Evolutionary conservation across 1,140 invertebrate species (phyloP).

Genomic region (Lordiphosa stackelbergi): DNA sequence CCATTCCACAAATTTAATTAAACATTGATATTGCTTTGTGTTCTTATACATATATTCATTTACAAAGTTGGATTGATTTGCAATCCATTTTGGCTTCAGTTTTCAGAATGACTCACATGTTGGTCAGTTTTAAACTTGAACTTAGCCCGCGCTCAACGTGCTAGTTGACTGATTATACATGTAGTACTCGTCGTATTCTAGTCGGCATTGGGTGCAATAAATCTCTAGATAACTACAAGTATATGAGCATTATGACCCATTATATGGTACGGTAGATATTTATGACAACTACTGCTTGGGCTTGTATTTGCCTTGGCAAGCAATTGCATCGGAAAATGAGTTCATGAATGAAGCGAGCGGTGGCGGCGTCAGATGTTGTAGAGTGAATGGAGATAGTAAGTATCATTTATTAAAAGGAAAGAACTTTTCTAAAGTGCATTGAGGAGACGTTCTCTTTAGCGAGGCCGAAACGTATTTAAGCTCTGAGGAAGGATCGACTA

Average conservation of each 20-base stretch:
- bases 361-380: too few relatives aligned
- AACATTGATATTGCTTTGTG: conserved; percentile 49
- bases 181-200: too few relatives aligned
- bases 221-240: conserved; percentile 43
- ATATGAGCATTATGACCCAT: conserved; percentile 20
- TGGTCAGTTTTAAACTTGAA: conserved; percentile 18
- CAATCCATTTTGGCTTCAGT: conserved; percentile 1
- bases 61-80: background rate
- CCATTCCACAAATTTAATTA: conserved; percentile 54
- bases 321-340: conserved; percentile 1
- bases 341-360: conserved; percentile 1
- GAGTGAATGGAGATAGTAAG: background rate
- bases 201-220: conserved; percentile 37
- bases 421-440: too few relatives aligned
- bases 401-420: too few relatives aligned
- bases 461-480: too few relatives aligned
- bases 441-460: too few relatives aligned
- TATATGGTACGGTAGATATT: background rate
- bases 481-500: too few relatives aligned
- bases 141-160: conserved; percentile 21
- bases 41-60: conserved; percentile 35
- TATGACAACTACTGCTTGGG: conserved; percentile 18
- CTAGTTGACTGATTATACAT: conserved; percentile 34
- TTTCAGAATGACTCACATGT: conserved; percentile 13
- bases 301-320: conserved; percentile 19